Evolutionary conservation across 2,888 invertebrate species (phyloP).

Genomic region (Sesia apiformis): DNA sequence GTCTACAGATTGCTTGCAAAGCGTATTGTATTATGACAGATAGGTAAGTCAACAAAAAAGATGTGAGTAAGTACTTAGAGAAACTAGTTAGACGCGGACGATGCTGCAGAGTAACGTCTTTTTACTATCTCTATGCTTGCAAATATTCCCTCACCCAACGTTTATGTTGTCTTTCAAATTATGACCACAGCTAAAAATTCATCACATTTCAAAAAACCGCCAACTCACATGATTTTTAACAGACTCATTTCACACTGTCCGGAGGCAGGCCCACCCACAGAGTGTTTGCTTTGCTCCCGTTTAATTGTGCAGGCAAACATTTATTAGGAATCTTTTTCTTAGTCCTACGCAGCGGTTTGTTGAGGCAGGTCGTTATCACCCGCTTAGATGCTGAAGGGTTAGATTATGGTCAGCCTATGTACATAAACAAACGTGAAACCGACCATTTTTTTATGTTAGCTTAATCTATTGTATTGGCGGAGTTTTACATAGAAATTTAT

Average conservation of each 20-base stretch:
- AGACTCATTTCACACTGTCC: conserved; percentile 9
- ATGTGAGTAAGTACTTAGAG: too few relatives aligned
- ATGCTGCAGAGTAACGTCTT: too few relatives aligned
- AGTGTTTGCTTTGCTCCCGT: conserved; percentile 45
- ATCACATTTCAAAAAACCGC: conserved; percentile 25
- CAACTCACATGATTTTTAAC: conserved; percentile 37
- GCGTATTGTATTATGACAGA: too few relatives aligned
- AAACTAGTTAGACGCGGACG: too few relatives aligned
- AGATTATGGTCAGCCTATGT: not conserved
- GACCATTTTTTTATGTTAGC: too few relatives aligned
- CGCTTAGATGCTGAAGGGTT: conserved; percentile 8
- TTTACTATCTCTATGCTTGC: not conserved
- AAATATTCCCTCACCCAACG: not conserved
- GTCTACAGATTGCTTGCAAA: too few relatives aligned
- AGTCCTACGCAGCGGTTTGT: conserved; percentile 16
- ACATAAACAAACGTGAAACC: too few relatives aligned
- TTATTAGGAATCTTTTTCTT: conserved; percentile 36
- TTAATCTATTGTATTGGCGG: too few relatives aligned
- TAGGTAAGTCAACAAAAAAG: too few relatives aligned
- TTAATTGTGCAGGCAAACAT: conserved; percentile 65
- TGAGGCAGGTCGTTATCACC: conserved; percentile 31
- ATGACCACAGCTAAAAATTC: conserved; percentile 1
- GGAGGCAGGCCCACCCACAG: conserved; percentile 50
- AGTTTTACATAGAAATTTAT: too few relatives aligned
- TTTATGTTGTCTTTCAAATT: not conserved